Evolutionary conservation across 1,140 invertebrate species (phyloP).

Genomic region (Pseudomyrmex concolor): DNA sequence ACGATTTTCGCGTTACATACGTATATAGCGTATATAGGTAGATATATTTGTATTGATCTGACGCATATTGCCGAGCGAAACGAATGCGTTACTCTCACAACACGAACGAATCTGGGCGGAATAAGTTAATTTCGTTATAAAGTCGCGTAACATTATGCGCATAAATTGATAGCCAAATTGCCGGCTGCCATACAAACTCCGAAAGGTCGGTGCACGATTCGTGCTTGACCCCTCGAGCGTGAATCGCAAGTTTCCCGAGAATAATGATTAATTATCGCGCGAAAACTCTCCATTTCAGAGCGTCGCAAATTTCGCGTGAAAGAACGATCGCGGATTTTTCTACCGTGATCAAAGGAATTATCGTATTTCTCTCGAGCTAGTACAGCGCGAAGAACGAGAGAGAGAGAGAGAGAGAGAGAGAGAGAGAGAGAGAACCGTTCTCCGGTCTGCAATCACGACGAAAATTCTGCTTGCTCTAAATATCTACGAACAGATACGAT

Average conservation of each 20-base stretch:
- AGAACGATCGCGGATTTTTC: slow-evolving; percentile 51
- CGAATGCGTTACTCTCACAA: background rate
- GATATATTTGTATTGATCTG: background rate
- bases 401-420: too few species aligned
- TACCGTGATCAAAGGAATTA: slow-evolving; percentile 55
- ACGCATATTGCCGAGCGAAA: slow-evolving; percentile 16
- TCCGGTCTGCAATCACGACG: too few species aligned
- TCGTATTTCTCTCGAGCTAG: slow-evolving; percentile 20
- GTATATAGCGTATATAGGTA: background rate
- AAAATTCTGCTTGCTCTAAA: slow-evolving; percentile 17
- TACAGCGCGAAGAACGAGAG: background rate
- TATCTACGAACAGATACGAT: background rate
- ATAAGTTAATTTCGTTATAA: slow-evolving; percentile 36
- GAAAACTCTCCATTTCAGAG: slow-evolving; percentile 56
- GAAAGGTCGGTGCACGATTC: slow-evolving; percentile 23
- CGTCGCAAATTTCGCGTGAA: slow-evolving; percentile 41
- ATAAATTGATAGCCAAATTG: slow-evolving; percentile 17
- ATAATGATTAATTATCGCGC: slow-evolving; percentile 70
- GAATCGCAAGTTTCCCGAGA: slow-evolving; percentile 41
- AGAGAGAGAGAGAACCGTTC: too few species aligned
- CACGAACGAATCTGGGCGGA: slow-evolving; percentile 11
- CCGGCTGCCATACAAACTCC: background rate
- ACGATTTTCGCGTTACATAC: background rate
- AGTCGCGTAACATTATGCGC: slow-evolving; percentile 4
- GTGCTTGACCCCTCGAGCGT: slow-evolving; percentile 40